Evolutionary conservation across 2,113 vertebrate genomes (phyloP).

Genomic region (Capricornis sumatraensis): DNA sequence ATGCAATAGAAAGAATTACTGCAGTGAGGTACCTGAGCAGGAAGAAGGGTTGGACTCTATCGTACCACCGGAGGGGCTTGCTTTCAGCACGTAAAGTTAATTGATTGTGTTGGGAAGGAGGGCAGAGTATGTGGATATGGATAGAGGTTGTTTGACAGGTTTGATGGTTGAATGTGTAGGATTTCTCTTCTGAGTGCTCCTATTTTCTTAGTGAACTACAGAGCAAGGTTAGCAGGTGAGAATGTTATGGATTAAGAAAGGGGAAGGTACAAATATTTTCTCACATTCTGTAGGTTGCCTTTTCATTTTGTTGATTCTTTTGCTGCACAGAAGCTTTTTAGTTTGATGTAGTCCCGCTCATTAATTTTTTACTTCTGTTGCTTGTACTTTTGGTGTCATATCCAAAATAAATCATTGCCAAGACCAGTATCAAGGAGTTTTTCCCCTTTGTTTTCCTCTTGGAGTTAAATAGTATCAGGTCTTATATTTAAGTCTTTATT

Average conservation of each 20-base stretch:
- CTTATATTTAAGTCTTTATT: neutral
- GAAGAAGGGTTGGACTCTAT: neutral
- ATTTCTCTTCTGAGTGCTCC: neutral
- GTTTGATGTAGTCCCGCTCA: neutral
- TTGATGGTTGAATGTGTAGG: neutral
- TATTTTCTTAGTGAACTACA: neutral
- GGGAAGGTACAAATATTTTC: neutral
- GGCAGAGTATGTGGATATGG: neutral
- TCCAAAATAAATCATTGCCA: neutral
- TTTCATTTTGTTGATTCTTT: neutral
- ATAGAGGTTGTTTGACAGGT: neutral
- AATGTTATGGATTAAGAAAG: neutral
- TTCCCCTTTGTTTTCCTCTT: neutral
- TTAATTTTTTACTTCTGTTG: neutral
- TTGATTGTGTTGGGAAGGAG: neutral
- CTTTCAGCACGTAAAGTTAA: neutral
- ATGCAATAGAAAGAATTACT: neutral
- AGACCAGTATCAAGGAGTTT: neutral
- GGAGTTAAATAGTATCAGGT: neutral
- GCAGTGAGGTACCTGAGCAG: neutral
- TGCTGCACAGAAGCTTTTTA: neutral
- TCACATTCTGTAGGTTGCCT: neutral
- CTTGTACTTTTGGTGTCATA: neutral
- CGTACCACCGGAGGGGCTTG: neutral
- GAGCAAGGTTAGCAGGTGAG: neutral